Evolutionary conservation across 2,113 vertebrate genomes (phyloP), one percentile per base, ranked within the genome.

Genomic region (Engystomops pustulosus): DNA sequence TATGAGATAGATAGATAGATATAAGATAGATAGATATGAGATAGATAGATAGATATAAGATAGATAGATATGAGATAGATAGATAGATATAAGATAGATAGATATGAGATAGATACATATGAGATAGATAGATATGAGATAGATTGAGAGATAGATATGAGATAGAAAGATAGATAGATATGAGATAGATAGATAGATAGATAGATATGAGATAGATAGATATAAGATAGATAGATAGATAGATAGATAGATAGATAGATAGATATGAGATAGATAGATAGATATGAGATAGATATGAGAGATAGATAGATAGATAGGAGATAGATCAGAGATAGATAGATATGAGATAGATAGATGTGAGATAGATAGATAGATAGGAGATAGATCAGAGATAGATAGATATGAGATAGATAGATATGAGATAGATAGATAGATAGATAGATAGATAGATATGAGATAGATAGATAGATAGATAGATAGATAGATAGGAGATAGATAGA

Each of bases 341-440:
- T 34, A n/a, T n/a, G n/a, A 69, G 34, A 69, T 69, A 62, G 58
- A 62, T 62, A 62, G 58, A 62, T 62, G n/a, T n/a, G n/a, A 62
- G 58, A 62, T 62, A 30, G n/a, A n/a, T 62, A 62, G 58, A 62
- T 62, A 62, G 58, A 62, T 62, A 30, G n/a, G n/a, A n/a, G n/a
- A n/a, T n/a, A n/a, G n/a, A n/a, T n/a, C n/a, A n/a, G n/a, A n/a
- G 58, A 62, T 62, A 62, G 58, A 62, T 62, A 62, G 58, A 62
- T 62, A n/a, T n/a, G n/a, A 62, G 58, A 62, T 62, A 62, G 58
- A 62, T 62, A 62, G 23, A 62, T 49, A n/a, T n/a, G n/a, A 49
- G 47, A 49, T 49, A 49, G 47, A 49, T 17, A 49, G 47, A 49
- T 49, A 49, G 47, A 49, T 49, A 47, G 44, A 11, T n/a, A 49